Evolutionary conservation across 2,113 vertebrate genomes (phyloP).

Genomic region (Amblyornis subalaris): DNA sequence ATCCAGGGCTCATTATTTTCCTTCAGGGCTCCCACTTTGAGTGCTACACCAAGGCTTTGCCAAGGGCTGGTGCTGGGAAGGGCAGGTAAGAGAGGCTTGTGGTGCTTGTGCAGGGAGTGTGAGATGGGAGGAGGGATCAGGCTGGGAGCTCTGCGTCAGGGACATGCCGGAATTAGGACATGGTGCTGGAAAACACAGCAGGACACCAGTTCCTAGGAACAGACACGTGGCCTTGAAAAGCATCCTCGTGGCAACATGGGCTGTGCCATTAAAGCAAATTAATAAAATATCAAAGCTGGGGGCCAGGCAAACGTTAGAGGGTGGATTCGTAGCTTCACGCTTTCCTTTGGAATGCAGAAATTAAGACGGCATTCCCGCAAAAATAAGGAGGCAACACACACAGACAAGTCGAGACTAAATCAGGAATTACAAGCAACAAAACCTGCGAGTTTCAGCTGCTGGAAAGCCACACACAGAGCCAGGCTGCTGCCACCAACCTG

Average conservation of each 20-base stretch:
- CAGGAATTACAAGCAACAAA: background rate
- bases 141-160: background rate
- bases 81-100: background rate
- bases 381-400: background rate
- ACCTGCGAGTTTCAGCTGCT: background rate
- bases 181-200: background rate
- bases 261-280: background rate
- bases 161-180: background rate
- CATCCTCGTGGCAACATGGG: constrained; percentile 12
- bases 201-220: background rate
- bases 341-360: background rate
- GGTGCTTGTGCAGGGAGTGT: background rate
- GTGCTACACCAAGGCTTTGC: background rate
- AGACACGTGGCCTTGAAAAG: background rate
- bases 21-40: background rate
- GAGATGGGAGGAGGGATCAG: background rate
- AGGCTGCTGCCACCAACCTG: background rate
- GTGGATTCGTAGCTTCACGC: background rate
- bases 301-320: background rate
- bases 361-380: background rate
- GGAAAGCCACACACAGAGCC: background rate
- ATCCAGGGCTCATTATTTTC: background rate
- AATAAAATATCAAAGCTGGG: constrained; percentile 32
- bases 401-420: rapidly evolving
- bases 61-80: background rate